phyloP scores from a whole-genome alignment of 2,888 invertebrate genomes.

The Leptarthrus brevirostris region DNA sequence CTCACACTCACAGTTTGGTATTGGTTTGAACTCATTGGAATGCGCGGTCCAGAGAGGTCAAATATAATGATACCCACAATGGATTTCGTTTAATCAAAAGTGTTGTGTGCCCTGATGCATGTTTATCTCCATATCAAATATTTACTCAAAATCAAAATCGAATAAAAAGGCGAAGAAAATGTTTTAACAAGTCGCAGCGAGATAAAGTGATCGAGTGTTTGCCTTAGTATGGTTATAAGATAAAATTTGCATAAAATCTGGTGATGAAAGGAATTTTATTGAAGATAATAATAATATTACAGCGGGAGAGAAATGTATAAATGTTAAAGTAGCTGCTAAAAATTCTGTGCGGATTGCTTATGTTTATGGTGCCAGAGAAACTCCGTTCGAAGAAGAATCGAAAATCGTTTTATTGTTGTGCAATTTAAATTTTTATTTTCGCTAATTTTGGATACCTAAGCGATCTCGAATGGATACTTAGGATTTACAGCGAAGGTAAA shows the following conservation, averaged over 20 bases:
- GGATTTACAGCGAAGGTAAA: slow-evolving; percentile 41
- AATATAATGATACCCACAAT: slow-evolving; percentile 32
- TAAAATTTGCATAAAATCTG: slow-evolving; percentile 45
- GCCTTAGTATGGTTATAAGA: not conserved
- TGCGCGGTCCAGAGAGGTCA: slow-evolving; percentile 46
- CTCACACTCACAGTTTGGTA: slow-evolving; percentile 27
- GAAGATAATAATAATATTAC: slow-evolving; percentile 18
- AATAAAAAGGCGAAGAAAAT: not conserved
- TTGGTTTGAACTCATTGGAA: slow-evolving; percentile 50
- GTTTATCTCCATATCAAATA: slow-evolving; percentile 9
- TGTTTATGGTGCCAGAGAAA: not conserved
- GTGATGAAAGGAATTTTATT: slow-evolving; percentile 45
- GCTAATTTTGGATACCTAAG: slow-evolving; percentile 41
- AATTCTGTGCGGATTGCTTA: not conserved
- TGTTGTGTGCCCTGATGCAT: slow-evolving; percentile 39
- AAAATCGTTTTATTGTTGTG: not conserved
- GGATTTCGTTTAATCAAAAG: slow-evolving; percentile 48
- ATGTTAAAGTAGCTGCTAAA: not conserved
- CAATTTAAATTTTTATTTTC: not conserved
- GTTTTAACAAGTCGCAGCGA: not conserved
- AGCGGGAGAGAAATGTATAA: not conserved
- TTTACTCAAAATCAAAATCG: slow-evolving; percentile 23
- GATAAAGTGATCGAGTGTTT: slow-evolving; percentile 27
- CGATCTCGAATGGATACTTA: slow-evolving; percentile 40
- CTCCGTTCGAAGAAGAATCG: not conserved